Evolutionary conservation across 2,888 invertebrate species (phyloP).

Genomic region (Pinctada fucata): DNA sequence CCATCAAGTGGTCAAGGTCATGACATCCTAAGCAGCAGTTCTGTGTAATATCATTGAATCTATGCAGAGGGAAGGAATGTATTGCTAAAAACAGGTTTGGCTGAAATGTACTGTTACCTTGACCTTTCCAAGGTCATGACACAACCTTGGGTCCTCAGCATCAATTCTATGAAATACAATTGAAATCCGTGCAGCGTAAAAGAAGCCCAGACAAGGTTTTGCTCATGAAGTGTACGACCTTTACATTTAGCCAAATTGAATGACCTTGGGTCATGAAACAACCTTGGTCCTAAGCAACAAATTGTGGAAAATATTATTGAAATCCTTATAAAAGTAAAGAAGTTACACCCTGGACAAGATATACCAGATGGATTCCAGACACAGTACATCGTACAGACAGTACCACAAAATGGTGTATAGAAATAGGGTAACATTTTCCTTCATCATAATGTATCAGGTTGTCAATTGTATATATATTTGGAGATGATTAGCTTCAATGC

Average conservation of each 20-base stretch:
- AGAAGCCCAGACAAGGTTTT: slow-evolving; percentile 4
- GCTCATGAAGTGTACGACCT: background rate
- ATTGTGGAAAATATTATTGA: background rate
- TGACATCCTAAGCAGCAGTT: too few relatives aligned
- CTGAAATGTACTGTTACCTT: background rate
- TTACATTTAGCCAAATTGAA: background rate
- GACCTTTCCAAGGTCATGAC: background rate
- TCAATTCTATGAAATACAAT: background rate
- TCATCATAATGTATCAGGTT: too few relatives aligned
- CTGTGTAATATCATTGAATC: too few relatives aligned
- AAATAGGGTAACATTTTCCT: too few relatives aligned
- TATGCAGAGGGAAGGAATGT: too few relatives aligned
- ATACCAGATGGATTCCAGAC: too few relatives aligned
- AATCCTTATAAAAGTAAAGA: background rate
- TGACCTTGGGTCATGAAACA: background rate
- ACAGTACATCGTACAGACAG: too few relatives aligned
- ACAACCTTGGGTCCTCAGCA: background rate
- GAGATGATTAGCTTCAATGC: too few relatives aligned
- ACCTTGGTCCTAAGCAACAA: background rate
- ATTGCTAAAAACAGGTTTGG: background rate
- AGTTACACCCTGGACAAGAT: background rate
- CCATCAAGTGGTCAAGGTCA: too few relatives aligned
- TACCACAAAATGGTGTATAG: too few relatives aligned
- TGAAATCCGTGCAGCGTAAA: background rate
- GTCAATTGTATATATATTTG: too few relatives aligned